These are phyloP conservation scores for Tetranychus truncatus DNA, from an alignment of 2,888 invertebrate genomes.

Conservation along the genomic window DNA sequence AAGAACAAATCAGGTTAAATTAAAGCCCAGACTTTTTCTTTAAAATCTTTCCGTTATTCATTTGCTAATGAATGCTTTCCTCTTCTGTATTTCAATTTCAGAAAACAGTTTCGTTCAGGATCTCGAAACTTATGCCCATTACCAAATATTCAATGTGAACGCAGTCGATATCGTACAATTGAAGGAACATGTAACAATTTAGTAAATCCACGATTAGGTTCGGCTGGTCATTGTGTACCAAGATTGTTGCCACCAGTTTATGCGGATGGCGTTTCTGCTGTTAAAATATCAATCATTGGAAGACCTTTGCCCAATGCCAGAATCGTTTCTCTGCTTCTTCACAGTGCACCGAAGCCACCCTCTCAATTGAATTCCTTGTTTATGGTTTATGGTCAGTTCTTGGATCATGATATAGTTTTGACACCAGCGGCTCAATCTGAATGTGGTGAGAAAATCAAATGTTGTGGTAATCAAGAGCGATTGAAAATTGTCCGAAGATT, in stretches of 20 bases:
- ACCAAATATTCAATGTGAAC: too few species aligned
- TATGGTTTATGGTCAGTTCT: slow-evolving; percentile 81
- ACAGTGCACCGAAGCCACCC: slow-evolving; percentile 33
- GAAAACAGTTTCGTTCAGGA: too few species aligned
- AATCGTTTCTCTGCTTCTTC: slow-evolving; percentile 63
- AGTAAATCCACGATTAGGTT: slow-evolving; percentile 23
- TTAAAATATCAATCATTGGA: slow-evolving; percentile 36
- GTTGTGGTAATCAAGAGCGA: slow-evolving; percentile 11
- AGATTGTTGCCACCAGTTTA: slow-evolving; percentile 65
- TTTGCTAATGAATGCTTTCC: too few species aligned
- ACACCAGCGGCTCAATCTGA: slow-evolving; percentile 42
- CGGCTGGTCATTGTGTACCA: slow-evolving; percentile 37
- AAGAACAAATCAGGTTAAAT: too few species aligned
- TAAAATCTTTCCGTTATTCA: too few species aligned
- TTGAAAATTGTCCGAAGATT: too few species aligned
- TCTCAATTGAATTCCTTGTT: slow-evolving; percentile 60
- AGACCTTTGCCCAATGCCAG: slow-evolving; percentile 63
- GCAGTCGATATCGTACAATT: slow-evolving; percentile 17
- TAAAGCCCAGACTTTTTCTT: background rate
- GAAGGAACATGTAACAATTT: slow-evolving; percentile 26
- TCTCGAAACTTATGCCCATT: too few species aligned
- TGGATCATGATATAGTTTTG: slow-evolving; percentile 85
- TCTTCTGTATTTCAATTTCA: too few species aligned
- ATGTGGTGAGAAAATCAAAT: slow-evolving; percentile 6
- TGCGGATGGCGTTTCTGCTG: slow-evolving; percentile 47